Base-by-base conservation (phyloP, 1,140 invertebrate genomes). In the Ips typographus region DNA sequence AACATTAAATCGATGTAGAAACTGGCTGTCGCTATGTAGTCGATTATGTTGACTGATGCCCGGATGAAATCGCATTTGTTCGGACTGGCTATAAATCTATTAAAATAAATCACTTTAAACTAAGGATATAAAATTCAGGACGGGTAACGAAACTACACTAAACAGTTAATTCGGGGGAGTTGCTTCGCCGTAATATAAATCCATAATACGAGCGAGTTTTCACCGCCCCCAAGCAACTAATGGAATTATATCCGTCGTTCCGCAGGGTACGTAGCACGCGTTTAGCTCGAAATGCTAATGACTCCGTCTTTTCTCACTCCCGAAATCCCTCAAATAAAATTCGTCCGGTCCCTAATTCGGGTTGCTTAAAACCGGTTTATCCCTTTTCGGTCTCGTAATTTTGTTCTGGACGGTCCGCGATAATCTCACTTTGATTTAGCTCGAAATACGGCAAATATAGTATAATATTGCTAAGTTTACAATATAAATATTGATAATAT, bases 1-100 rank as follows among this genome's bases (percentile, higher is more conserved):
- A 96, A 85, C 72, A 77, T 47, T 77, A 96, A 83, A 81, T 98
- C 96, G 76, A 98, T 92, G 86, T 99, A 96, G 85, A 99, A 99
- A 80, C 95, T 98, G 78, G 98, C 85, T 3, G 98, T 99, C 44
- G 98, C 98, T 69, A 99, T 94, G 85, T 98, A 96, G 82, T 99
- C 98, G 83, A 99, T 99, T 79, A 98, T 91, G 82, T 98, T 98
- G 72, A 98, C 92, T 69, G 94, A 95, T 71, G 93, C 93, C 80
- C 91, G 93, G 77, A 97, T 89, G 84, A 98, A 98, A 76, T 91
- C 90, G 79, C 91, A 92, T 77, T 94, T 95, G 79, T 93, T 95
- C 1, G 98, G 98, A 78, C 89, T 94, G 56, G 90, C 95, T 65
- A 98, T 90, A 83, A 99, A 97, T 22, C 98, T 88, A 44, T 4